Conservation (phyloP, 2,797 vertebrate genomes). For the Tympanoctomys barrerae region DNA sequence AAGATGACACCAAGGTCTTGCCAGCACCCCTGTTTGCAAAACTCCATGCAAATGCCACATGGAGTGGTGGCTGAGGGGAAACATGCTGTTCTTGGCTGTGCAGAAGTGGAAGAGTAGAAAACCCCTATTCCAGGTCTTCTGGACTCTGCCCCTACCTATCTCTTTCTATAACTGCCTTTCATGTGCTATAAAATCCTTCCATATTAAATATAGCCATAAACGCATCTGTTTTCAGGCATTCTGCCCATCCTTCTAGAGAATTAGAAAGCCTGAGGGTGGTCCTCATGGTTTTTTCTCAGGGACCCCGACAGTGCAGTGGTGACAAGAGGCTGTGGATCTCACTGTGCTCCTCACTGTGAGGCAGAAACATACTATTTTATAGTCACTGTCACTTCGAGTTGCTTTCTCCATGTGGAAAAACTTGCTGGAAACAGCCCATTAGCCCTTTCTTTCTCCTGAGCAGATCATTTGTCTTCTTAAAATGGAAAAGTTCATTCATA, state of each 20-base stretch:
- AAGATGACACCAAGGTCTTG: neutral
- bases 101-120: neutral
- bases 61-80: neutral
- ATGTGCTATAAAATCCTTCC: neutral
- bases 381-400: neutral
- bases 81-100: neutral
- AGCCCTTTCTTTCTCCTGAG: neutral
- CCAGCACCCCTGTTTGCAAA: neutral
- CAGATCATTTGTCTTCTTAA: slow-evolving; percentile 27
- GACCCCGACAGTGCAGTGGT: neutral
- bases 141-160: neutral
- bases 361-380: neutral
- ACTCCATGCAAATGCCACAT: neutral
- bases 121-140: neutral
- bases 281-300: neutral
- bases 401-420: neutral
- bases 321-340: neutral
- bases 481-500: slow-evolving; percentile 30
- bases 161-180: neutral
- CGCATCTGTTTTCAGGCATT: neutral
- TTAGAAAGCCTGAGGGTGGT: neutral
- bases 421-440: neutral
- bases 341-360: neutral
- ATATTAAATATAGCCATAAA: neutral
- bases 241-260: neutral